Percentiles rank a stretch among this genome's conserved stretches.
Evolutionary conservation across 2,888 invertebrate genomes (phyloP).

Genomic region (Athrips mouffetella): DNA sequence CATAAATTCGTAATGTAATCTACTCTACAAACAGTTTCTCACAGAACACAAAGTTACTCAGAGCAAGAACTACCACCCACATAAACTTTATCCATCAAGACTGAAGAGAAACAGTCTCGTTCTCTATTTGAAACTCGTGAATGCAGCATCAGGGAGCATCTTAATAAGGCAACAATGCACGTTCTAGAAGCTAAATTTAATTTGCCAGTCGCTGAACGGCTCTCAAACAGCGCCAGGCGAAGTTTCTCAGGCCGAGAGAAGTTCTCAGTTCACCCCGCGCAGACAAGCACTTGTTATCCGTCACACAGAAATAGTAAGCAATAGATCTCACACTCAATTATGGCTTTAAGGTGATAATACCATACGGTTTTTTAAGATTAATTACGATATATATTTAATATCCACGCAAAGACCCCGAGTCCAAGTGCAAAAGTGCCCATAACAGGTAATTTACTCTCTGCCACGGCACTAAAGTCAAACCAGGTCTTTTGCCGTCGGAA

Average conservation of each 20-base stretch:
- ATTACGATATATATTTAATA: too few relatives aligned
- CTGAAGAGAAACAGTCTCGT: constrained; percentile 1
- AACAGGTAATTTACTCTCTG: too few relatives aligned
- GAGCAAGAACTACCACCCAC: not conserved
- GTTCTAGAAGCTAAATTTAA: constrained; percentile 44
- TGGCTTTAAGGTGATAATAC: too few relatives aligned
- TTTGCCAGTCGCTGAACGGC: constrained; percentile 42
- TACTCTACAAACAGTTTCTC: too few relatives aligned
- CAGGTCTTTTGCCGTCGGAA: too few relatives aligned
- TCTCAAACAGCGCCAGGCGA: constrained; percentile 28
- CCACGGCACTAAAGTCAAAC: too few relatives aligned
- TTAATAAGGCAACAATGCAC: constrained; percentile 42
- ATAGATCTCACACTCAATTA: not conserved
- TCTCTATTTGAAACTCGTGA: not conserved
- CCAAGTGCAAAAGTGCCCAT: too few relatives aligned
- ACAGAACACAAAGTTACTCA: not conserved
- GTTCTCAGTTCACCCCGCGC: constrained; percentile 4
- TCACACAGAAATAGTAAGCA: not conserved
- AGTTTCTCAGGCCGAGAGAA: not conserved
- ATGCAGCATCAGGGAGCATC: constrained; percentile 8
- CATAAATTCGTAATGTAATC: too few relatives aligned
- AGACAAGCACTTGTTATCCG: constrained; percentile 19
- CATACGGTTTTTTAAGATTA: too few relatives aligned
- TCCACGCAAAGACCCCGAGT: too few relatives aligned
- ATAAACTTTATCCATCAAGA: not conserved